Conservation (phyloP, 2,113 vertebrate species). For the Anoura caudifer region DNA sequence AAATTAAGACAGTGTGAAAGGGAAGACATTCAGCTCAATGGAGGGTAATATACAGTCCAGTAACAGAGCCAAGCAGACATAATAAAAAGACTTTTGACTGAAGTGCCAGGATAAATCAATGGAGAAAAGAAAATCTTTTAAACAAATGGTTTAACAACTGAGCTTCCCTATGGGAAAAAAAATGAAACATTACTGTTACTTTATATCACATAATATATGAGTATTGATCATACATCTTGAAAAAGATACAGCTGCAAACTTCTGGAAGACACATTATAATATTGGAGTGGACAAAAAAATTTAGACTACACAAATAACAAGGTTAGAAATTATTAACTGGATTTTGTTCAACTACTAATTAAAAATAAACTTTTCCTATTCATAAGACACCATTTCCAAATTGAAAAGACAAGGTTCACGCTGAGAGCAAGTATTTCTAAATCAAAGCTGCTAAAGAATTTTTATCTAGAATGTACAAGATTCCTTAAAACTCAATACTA, state of each 20-base stretch:
- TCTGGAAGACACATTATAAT: neutral
- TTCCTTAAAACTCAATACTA: neutral
- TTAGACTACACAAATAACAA: neutral
- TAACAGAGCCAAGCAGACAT: neutral
- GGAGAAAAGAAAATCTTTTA: neutral
- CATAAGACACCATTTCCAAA: neutral
- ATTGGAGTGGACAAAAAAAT: neutral
- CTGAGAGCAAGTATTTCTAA: neutral
- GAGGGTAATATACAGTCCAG: neutral
- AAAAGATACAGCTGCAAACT: neutral
- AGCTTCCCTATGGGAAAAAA: neutral
- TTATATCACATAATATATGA: neutral
- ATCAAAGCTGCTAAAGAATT: neutral
- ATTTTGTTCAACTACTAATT: neutral
- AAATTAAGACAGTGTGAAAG: neutral
- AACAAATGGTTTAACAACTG: neutral
- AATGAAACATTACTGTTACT: neutral
- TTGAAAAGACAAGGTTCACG: neutral
- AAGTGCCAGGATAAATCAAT: neutral
- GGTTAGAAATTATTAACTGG: neutral
- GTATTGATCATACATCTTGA: neutral
- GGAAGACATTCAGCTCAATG: neutral
- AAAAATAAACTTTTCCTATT: neutral
- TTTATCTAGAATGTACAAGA: neutral
- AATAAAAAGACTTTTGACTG: neutral